Evolutionary conservation across 2,113 vertebrate species (phyloP), one percentile per base, ranked within the genome.

Genomic region (Laticauda colubrina): DNA sequence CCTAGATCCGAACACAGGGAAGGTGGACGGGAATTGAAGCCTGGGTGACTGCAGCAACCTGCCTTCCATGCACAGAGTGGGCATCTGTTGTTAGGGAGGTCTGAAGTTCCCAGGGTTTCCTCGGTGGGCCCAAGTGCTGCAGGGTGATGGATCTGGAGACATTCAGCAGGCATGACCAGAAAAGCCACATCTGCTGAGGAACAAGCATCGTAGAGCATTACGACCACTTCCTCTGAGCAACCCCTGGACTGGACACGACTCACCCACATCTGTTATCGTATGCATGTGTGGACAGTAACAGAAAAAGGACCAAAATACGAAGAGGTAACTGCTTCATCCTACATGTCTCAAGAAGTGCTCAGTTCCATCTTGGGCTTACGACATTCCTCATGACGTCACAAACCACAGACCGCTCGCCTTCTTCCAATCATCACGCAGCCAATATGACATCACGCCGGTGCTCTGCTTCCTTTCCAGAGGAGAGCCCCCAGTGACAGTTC

Each of bases 241-340:
- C 34, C 45, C 29, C 85, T 23, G 39, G 39, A 11, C 34, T 26
- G 39, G 57, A 24, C 8, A 59, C 0, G 23, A 85, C 91, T 89
- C 45, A 92, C 91, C 29, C 26, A 54, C 91, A 92, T 10, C 2
- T 2, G 24, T 92, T 54, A 0, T 57, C 87, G 14, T 89, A 26
- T 6, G 87, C 91, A 48, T 54, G 26, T 1, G 53, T 26, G 20
- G 53, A 45, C 24, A 24, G 9, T 54, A 45, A 7, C n/a, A 85
- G 10, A 21, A 21, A 45, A 89, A 92, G 91, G 61, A 29, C 57
- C 64, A 89, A 56, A 34, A 89, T 4, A 6, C 64, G 64, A 45
- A 89, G 39, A 7, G 55, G 92, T 8, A 89, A 26, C 48, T 54
- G 11, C 87, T 57, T 89, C 91, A 92, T 92, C 87, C 61, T 92